Evolutionary conservation across 2,888 invertebrate species (phyloP), one percentile per base, ranked within the genome.

Genomic region (Epistrophe grossulariae): DNA sequence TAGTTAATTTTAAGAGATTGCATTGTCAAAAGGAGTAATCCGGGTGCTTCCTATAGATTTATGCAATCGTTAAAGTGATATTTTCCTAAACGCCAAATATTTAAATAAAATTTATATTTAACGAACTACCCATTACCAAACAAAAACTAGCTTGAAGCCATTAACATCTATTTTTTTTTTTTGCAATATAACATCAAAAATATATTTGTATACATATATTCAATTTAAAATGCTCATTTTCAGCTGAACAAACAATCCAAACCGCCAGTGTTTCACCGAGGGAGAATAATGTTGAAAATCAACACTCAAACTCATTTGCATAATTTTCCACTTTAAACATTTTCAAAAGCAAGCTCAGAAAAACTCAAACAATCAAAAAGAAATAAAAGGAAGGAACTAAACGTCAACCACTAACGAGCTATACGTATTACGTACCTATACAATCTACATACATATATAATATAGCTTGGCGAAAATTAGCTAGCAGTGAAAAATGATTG

Each of bases 181-280:
- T 17, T 17, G 19, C 19, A 50, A 50, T 4, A 31, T 55, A 31
- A 35, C 64, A 31, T 31, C n/a, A 17, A 64, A 64, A 45, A 31
- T 45, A 70, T 79, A 50, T 31, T 24, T 24, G 3, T 3, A 24
- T 24, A 24, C 24, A 24, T 3, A 24, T 24, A 70, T 80, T 74
- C 74, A 68, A 50, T 28, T 68, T 68, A 13, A 24, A 70, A 76
- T 62, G 74, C 45, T 76, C 62, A 70, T 70, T 81, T 81, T 70
- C 60, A 81, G 74, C 74, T 70, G 74, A 45, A 28, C 15, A 68
- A 81, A 81, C 71, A 81, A 81, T 24, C 70, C 71, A 81, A 81
- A 43, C 70, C 68, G 24, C 74, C 74, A 76, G n/a, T 40, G 55
- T 50, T 64, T 62, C 64, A 64, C 55, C 38, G 62, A 50, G 81